Evolutionary conservation across 2,888 invertebrate genomes (phyloP), one percentile per base, ranked within the genome.

Genomic region (Drepana falcataria): DNA sequence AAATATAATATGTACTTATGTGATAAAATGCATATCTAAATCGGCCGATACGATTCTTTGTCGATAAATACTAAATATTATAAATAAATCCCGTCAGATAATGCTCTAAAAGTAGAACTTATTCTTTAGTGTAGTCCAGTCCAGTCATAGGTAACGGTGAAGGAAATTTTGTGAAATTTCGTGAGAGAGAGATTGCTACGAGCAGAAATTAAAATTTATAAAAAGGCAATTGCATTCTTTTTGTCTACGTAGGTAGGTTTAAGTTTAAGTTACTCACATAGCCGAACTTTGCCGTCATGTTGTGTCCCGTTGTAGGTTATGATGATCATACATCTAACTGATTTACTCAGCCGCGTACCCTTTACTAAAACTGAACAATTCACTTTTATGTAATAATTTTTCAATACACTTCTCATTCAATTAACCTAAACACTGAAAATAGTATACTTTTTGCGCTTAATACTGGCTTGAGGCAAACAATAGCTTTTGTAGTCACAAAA

Each of bases 201-300:
- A 21, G 49, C 37, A n/a, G 47, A 52, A 37, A 57, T 47, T 35
- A 51, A 51, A 48, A 7, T 53, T 48, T 49, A 48, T 52, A 48
- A 35, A 55, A 56, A 59, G 55, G 53, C 56, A 47, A 51, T 56
- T 49, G 41, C 48, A 33, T 47, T 49, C 21, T 37, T 49, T 49
- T 48, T 21, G 21, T 7, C 35, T 21, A 55, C 21, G 21, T 21
- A 21, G 21, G 21, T 21, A 21, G 21, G 21, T 21, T 21, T 56
- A 52, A 55, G 35, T 64, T 2, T 9, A 2, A 9, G 44, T 44
- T 44, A 91, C 91, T 86, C 79, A 91, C 91, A 91, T 91, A 91
- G 91, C 91, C 91, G 83, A 91, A 89, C 89, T 91, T 91, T 91
- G 91, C 91, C 91, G 91, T 91, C 91, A 91, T 91, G 91, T 89